Evolutionary conservation across 2,113 vertebrate genomes (phyloP), one percentile per base, ranked within the genome.

Genomic region (Notothenia coriiceps): DNA sequence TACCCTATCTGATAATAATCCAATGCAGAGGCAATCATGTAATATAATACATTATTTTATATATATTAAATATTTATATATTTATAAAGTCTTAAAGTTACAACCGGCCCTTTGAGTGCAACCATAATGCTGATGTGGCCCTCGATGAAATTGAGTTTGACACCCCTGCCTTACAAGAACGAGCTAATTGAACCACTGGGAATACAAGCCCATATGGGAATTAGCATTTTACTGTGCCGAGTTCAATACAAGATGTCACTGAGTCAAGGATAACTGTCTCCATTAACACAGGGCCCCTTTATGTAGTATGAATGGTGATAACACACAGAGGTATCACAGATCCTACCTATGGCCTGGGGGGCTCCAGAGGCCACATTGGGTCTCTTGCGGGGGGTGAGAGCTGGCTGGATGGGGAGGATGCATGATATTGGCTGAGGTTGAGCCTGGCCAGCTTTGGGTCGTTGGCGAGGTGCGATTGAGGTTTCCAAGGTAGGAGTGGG

Each of bases 381-480:
- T 86, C 97, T 97, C 93, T 99, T 99, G 40, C 97, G 95, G 10
- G 98, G 98, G 0, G 98, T 99, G 79, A 98, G 93, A 55, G 97
- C 96, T 51, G 98, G 96, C 86, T 99, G 98, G 76, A 99, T 99
- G 61, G 98, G 97, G 75, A 99, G 93, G 71, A 99, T 99, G 61
- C 97, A 97, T 62, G 97, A 94, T 85, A 97, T 97, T 1, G 97
- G 94, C 79, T 98, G 98, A 5, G 97, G 95, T 79, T 99, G 98
- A 17, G 97, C 94, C 92, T 98, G 98, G 25, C 97, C 98, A 57
- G 98, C 97, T 89, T 99, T 99, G 59, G 98, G 98, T 67, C 98
- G 95, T 91, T 99, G 98, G 56, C 98, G 96, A 49, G 98, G 98
- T 1, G 97, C 97, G 84, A 99, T 99, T 86, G 98, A 99, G 0